phyloP scores from a whole-genome alignment of 2,113 vertebrate genomes.

The Eira barbara region DNA sequence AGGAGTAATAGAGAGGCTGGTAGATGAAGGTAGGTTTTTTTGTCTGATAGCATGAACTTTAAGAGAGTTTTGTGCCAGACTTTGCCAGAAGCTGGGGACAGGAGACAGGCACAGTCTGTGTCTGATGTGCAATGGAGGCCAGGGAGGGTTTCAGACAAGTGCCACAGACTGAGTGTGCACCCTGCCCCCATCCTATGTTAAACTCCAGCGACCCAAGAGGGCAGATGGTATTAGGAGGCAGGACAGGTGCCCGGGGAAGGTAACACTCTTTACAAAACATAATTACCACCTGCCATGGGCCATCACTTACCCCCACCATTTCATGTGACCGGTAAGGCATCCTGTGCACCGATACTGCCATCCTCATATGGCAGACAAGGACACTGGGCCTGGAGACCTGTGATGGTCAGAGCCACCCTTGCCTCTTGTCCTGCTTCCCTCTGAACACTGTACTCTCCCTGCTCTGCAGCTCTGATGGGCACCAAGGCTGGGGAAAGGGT shows the following conservation, averaged over 20 bases:
- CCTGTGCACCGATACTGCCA: not conserved
- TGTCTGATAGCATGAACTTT: not conserved
- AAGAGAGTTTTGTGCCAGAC: not conserved
- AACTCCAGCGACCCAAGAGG: not conserved
- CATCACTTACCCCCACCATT: not conserved
- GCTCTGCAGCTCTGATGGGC: not conserved
- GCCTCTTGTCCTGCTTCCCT: not conserved
- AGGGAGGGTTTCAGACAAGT: not conserved
- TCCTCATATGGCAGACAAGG: not conserved
- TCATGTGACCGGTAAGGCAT: not conserved
- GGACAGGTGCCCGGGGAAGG: not conserved
- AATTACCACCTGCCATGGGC: rapidly evolving
- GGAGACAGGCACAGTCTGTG: not conserved
- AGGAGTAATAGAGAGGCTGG: not conserved
- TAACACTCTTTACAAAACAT: not conserved
- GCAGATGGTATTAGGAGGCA: not conserved
- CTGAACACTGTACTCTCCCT: not conserved
- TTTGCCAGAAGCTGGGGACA: not conserved
- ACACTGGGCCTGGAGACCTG: not conserved
- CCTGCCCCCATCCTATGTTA: not conserved
- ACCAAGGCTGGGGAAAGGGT: not conserved
- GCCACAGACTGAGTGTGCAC: not conserved
- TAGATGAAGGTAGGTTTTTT: not conserved
- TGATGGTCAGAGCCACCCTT: not conserved
- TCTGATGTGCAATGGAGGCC: not conserved